A percentile compares a stretch with the other conserved stretches of the same genome.
phyloP scores from a whole-genome alignment of 2,113 vertebrate species.

The Mustela lutreola region DNA sequence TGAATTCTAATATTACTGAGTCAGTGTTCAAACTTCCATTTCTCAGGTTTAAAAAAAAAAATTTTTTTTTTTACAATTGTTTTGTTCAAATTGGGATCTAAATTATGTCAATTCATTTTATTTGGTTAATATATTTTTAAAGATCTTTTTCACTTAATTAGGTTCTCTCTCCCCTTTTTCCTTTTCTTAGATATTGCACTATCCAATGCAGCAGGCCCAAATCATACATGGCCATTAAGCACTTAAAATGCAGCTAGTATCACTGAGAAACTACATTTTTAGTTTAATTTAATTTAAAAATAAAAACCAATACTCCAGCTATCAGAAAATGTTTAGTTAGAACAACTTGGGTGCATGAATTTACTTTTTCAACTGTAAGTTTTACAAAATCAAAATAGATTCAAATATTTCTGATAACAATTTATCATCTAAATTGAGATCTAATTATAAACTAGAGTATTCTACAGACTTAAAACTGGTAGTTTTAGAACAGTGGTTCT shows the following conservation, averaged over 20 bases:
- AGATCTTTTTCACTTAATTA: background rate
- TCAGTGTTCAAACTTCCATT: background rate
- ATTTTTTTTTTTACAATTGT: background rate
- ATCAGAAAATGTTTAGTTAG: background rate
- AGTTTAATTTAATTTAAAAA: background rate
- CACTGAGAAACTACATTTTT: background rate
- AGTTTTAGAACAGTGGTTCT: background rate
- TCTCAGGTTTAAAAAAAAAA: background rate
- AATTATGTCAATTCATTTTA: background rate
- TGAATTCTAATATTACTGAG: background rate
- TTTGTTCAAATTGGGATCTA: background rate
- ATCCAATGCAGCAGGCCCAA: background rate
- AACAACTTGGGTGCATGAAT: background rate
- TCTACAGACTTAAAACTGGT: background rate
- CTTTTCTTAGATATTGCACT: background rate
- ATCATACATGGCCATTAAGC: background rate
- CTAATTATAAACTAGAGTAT: background rate
- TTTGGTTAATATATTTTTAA: background rate
- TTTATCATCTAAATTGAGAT: background rate
- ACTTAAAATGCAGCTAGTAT: background rate
- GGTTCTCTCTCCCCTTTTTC: background rate
- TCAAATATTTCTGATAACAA: conserved; percentile 20
- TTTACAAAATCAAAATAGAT: conserved; percentile 3
- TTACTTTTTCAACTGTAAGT: background rate
- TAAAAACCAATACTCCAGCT: background rate